Base-by-base conservation (phyloP, 2,797 vertebrate genomes). In the Kryptolebias ocellatus region DNA sequence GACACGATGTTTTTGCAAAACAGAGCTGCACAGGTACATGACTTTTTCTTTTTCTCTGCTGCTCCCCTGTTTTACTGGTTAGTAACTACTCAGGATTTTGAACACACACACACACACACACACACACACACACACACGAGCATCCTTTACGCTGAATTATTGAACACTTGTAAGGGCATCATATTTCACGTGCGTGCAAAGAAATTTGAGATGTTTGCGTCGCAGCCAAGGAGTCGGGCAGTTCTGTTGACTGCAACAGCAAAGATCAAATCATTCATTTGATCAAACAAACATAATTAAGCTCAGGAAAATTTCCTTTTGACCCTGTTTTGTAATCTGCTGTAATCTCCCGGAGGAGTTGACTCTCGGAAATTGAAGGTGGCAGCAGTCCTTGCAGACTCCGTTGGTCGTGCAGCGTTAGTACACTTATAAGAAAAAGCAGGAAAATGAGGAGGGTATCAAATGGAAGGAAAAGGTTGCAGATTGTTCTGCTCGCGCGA, bases 141-240 rank as follows among this genome's bases (percentile, higher is more conserved):
- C 68, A 62, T 67, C 50, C 46, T 46, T 29, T 61, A 24, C 51
- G 1, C 55, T 92, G 20, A 92, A 90, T 89, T 79, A 92, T 92
- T 89, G 5, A 91, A 34, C 18, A 1, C 44, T 46, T 31, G 61
- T 44, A 63, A 16, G 28, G 14, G 82, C 57, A 14, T 89, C 78
- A 60, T 56, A 28, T 89, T 51, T 72, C 83, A 28, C 60, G 34
- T 34, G 44, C 52, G 28, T 20, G 53, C 55, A 53, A 31, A 69
- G 87, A 77, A 71, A 90, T 68, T 3, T 59, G 80, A 91, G 74
- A 72, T 9, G 64, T 70, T 61, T 69, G 44, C n/a, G 55, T 64
- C 5, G 49, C 44, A 58, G 54, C 42, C 46, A 52, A n/a, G 2
- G 4, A 53, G 14, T 57, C 1, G 1, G 61, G 16, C 44, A 44